Evolutionary conservation across 1,140 invertebrate species (phyloP).

Genomic region (Phymastichus coffea): DNA sequence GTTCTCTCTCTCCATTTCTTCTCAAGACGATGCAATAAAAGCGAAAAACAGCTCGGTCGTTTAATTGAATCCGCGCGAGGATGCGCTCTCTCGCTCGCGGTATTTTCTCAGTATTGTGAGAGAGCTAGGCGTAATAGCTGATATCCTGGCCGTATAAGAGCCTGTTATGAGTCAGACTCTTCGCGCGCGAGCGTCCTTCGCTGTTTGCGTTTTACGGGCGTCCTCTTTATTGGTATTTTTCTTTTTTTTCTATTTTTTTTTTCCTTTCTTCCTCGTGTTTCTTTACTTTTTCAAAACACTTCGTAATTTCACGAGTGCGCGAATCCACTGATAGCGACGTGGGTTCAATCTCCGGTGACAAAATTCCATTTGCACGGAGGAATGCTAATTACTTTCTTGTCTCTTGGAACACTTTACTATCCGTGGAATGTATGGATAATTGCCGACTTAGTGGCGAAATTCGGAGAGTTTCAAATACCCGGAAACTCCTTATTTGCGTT

Average conservation of each 20-base stretch:
- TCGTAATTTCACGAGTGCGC: background rate
- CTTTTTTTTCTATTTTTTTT: background rate
- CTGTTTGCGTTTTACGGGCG: background rate
- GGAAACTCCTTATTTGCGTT: no score
- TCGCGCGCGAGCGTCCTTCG: background rate
- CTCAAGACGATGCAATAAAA: background rate
- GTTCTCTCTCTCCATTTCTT: background rate
- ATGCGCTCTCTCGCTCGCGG: conserved; percentile 16
- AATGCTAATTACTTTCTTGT: background rate
- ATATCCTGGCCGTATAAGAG: conserved; percentile 49
- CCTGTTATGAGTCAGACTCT: conserved; percentile 38
- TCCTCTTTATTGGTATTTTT: background rate
- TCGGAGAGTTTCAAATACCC: no score
- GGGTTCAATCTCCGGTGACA: background rate
- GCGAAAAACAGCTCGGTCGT: background rate
- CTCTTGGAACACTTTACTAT: background rate
- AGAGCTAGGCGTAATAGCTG: conserved; percentile 44
- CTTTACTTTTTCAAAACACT: no score
- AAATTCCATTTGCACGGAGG: background rate
- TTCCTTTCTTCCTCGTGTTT: background rate
- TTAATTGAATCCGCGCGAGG: conserved; percentile 9
- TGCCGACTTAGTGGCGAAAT: no score
- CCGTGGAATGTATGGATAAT: no score
- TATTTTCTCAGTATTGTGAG: conserved; percentile 53
- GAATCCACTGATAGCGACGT: background rate